Base-by-base conservation (phyloP, 2,797 vertebrate species). In the Poeciliopsis paucimaculata region DNA sequence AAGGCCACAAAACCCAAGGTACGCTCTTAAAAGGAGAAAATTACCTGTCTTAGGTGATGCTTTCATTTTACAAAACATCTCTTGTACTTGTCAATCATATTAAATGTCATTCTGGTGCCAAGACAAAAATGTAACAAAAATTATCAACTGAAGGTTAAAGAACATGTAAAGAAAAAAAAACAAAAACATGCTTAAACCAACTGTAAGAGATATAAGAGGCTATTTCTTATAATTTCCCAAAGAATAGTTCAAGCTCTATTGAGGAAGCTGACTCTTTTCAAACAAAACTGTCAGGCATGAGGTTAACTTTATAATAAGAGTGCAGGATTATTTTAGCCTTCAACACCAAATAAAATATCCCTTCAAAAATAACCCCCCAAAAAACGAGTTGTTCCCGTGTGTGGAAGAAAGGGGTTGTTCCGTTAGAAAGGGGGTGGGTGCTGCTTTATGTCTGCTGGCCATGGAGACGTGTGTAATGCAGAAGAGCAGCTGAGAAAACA, bases 401-500 rank as follows among this genome's bases (percentile, higher is more conserved):
- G 88, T 83, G 79, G 80, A 89, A 76, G 75, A 60, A 72, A 1
- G 82, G 80, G 88, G 84, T 85, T 49, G 57, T 86, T 83, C 77
- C 88, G 82, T 83, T 75, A 34, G 62, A 31, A 75, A 70, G 83
- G 53, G 84, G 82, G 73, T 13, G 34, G 87, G 85, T 78, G 73
- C 89, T 94, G 86, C 79, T 84, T 90, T 87, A 85, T 75, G 84
- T 93, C 88, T 77, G n/a, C 73, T 73, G 89, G 82, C 85, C 79
- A 86, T 76, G 84, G 88, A 89, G 87, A 84, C 10, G 66, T 75
- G 84, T 78, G 83, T 86, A 84, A 91, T 82, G 82, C 84, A 70
- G 82, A 68, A 45, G 82, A 87, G 88, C 93, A 94, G 94, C 94
- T 94, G 93, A 94, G 87, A 93, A 92, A 95, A 94, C 93, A 94